Base-by-base conservation (phyloP, 2,797 vertebrate species). In the Leuciscus waleckii region DNA sequence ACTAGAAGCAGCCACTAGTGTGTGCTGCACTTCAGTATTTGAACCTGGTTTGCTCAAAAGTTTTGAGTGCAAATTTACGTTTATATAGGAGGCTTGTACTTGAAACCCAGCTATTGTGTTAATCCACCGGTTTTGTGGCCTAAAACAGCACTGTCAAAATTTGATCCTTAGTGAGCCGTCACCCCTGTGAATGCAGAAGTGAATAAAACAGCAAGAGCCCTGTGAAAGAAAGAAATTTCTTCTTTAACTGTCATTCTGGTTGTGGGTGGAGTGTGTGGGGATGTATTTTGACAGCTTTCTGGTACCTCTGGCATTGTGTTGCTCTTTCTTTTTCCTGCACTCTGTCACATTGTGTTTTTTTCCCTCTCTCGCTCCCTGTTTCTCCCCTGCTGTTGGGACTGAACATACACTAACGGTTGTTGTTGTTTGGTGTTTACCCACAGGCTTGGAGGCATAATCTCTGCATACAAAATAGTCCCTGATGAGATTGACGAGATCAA, bases 401-500 rank as follows among this genome's bases (percentile, higher is more conserved):
- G 39, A 85, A 82, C 67, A 80, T 37, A 51, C 49, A 23, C 79
- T 88, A 74, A 83, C 61, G n/a, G 56, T 75, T 74, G 41, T 63
- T 80, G 56, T 43, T 70, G 32, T 76, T 29, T 67, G 67, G 49
- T 94, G 93, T 86, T 94, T 81, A 88, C 93, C 94, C 96, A 93
- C 95, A 99, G 98, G 93, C 96, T 99, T 77, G 98, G 98, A 94
- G 98, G 98, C 92, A 97, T 97, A 94, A 95, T 99, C 92, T 94
- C 97, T 91, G 98, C 97, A 89, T 99, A 99, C 95, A 99, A 99
- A 95, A 98, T 99, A 85, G 98, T 99, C 91, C 98, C 98, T 86
- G 98, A 99, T 19, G 98, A 99, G 95, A 96, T 98, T 85, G 97
- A 98, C 93, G 98, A 99, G 94, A 99, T 99, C 92, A 99, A 99